These are phyloP conservation scores for Platanista minor DNA, from an alignment of 2,113 vertebrate species.

Conservation along the genomic window DNA sequence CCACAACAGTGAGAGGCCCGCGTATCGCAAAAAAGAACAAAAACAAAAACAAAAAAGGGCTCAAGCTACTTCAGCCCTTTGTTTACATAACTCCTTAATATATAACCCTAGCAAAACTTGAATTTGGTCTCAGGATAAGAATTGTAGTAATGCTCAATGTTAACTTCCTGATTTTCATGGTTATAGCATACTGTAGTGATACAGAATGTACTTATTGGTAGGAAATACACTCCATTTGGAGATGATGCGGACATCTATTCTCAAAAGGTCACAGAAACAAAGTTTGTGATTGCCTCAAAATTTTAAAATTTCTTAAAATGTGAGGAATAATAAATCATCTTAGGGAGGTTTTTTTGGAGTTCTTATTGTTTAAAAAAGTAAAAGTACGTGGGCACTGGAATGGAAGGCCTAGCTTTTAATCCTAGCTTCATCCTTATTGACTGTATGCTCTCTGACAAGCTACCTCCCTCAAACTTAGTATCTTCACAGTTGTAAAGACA, in stretches of 20 bases:
- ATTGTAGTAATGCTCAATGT: not conserved
- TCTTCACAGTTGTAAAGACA: not conserved
- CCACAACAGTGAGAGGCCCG: too few species aligned
- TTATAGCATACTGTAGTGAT: not conserved
- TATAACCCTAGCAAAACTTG: not conserved
- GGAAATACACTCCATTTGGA: not conserved
- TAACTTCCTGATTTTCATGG: not conserved
- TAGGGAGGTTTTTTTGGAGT: not conserved
- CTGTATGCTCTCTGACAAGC: not conserved
- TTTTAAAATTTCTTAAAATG: not conserved
- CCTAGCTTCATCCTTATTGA: not conserved
- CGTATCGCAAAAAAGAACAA: too few species aligned
- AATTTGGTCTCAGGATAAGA: not conserved
- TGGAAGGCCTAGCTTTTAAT: not conserved
- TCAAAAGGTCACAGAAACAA: not conserved
- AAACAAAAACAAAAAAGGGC: too few species aligned
- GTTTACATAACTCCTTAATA: not conserved
- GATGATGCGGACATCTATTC: not conserved
- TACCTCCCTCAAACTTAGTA: not conserved
- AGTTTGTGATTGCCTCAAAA: not conserved
- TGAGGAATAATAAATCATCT: not conserved
- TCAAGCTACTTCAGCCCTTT: not conserved
- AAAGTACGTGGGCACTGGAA: not conserved
- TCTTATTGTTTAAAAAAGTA: constrained; percentile 1
- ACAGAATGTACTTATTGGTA: not conserved